Percentiles rank a stretch among this genome's conserved stretches.
phyloP scores from a whole-genome alignment of 2,888 invertebrate genomes.

The Oscheius sp. region DNA sequence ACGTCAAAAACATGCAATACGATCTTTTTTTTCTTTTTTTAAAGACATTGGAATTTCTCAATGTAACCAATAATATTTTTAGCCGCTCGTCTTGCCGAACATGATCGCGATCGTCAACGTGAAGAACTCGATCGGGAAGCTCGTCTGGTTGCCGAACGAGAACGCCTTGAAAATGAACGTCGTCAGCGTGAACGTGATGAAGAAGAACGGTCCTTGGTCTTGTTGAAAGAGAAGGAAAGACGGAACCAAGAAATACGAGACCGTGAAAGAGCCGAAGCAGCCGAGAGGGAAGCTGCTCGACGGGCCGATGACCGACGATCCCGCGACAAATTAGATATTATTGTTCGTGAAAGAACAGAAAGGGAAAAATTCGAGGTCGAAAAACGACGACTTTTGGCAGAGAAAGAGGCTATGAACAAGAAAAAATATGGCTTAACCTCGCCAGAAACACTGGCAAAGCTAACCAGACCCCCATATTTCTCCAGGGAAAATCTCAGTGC shows the following conservation, averaged over 20 bases:
- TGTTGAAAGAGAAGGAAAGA: constrained; percentile 60
- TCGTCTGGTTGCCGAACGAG: constrained; percentile 55
- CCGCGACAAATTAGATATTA: constrained; percentile 62
- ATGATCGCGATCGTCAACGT: constrained; percentile 54
- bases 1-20: no score
- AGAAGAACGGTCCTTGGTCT: constrained; percentile 63
- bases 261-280: constrained; percentile 62
- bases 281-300: constrained; percentile 60
- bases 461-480: constrained; percentile 67
- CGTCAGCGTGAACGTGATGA: constrained; percentile 59
- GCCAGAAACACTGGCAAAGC: constrained; percentile 63
- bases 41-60: no score
- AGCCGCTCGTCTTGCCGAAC: constrained; percentile 48
- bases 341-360: constrained; percentile 63
- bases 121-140: constrained; percentile 61
- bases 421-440: constrained; percentile 51
- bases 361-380: constrained; percentile 65
- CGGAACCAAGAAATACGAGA: constrained; percentile 67
- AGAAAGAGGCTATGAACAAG: constrained; percentile 59
- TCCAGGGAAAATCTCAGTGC: constrained; percentile 59
- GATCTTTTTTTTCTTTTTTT: no score
- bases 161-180: constrained; percentile 60
- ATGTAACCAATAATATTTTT: no score
- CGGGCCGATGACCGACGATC: constrained; percentile 61
- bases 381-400: constrained; percentile 58